Evolutionary conservation across 2,113 vertebrate species (phyloP).

Genomic region (Pogona vitticeps): DNA sequence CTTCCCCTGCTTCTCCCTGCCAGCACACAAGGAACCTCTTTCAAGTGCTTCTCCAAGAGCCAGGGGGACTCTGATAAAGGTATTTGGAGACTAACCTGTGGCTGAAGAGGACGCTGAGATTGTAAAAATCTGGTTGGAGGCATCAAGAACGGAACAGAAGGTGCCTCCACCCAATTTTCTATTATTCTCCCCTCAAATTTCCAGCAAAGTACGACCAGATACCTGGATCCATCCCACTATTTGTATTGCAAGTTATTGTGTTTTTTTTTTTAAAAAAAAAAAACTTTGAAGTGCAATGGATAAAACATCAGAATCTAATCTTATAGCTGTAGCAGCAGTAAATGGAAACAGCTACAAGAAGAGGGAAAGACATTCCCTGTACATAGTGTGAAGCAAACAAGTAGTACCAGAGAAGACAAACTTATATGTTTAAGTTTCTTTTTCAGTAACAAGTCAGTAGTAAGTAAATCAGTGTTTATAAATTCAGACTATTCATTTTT

Average conservation of each 20-base stretch:
- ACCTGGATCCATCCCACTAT: neutral
- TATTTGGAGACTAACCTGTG: neutral
- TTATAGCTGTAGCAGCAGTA: neutral
- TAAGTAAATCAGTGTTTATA: slow-evolving; percentile 66
- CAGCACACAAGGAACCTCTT: neutral
- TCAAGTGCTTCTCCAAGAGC: neutral
- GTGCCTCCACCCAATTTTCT: no score
- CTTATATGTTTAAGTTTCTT: slow-evolving; percentile 33
- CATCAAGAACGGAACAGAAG: no score
- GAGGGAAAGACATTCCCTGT: slow-evolving; percentile 31
- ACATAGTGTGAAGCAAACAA: neutral
- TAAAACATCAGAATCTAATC: slow-evolving; percentile 35
- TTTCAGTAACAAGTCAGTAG: slow-evolving; percentile 66
- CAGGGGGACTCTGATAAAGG: neutral
- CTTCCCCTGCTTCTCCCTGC: neutral
- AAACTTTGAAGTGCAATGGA: slow-evolving; percentile 14
- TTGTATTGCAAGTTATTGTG: neutral
- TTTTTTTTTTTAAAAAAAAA: neutral
- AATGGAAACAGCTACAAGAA: slow-evolving; percentile 9
- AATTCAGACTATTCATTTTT: slow-evolving; percentile 51
- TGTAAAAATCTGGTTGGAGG: neutral
- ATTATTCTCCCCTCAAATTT: no score
- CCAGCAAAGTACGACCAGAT: neutral
- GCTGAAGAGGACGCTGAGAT: neutral
- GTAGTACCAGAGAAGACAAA: slow-evolving; percentile 27